Conservation (phyloP, 2,113 vertebrate species). For the Agelaius phoeniceus region DNA sequence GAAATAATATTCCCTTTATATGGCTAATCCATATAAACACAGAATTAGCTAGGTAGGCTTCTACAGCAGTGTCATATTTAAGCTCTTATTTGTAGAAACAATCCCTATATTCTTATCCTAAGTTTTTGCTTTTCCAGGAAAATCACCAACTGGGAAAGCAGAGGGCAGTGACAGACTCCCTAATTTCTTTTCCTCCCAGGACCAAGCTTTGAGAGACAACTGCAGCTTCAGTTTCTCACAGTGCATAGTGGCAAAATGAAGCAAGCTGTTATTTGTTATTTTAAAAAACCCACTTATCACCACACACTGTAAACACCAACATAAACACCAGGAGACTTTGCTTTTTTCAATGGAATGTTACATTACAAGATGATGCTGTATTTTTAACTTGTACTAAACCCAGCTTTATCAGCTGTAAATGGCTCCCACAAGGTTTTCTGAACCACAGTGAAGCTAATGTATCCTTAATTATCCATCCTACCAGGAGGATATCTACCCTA, state of each 20-base stretch:
- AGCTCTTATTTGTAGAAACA: neutral
- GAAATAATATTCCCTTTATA: neutral
- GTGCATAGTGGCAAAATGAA: neutral
- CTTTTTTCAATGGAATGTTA: neutral
- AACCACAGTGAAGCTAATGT: neutral
- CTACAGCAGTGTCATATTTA: neutral
- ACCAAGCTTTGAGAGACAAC: neutral
- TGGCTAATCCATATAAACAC: neutral
- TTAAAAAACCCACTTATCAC: neutral
- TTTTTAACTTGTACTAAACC: neutral
- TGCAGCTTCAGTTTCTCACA: neutral
- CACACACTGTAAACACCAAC: neutral
- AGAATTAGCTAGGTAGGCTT: neutral
- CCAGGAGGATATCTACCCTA: neutral
- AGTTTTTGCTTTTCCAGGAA: neutral
- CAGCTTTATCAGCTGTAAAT: neutral
- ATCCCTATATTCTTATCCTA: neutral
- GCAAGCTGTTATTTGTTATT: neutral
- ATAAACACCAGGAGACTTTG: neutral
- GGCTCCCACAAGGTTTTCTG: neutral
- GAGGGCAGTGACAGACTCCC: neutral
- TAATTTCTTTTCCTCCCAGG: neutral
- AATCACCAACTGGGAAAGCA: neutral
- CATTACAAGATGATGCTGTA: neutral
- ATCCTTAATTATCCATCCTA: neutral